Evolutionary conservation across 2,113 vertebrate genomes (phyloP).

Genomic region (Rhinogobius similis): DNA sequence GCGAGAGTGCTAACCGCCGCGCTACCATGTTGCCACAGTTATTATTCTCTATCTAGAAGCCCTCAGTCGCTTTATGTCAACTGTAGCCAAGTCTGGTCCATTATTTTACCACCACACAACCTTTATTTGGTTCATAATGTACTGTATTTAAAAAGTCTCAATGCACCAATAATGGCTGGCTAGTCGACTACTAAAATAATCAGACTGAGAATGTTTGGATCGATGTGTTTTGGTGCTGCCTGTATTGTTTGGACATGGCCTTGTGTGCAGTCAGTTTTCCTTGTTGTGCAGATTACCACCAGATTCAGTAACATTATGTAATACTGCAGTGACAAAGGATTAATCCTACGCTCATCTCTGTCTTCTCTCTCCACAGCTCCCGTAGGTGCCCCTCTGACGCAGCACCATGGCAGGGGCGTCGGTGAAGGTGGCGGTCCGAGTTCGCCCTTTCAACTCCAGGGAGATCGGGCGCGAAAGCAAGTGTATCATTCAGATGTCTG

Average conservation of each 20-base stretch:
- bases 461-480: conserved; percentile 93
- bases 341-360: conserved; percentile 3
- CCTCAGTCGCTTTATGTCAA: no score
- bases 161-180: no score
- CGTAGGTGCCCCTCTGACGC: conserved; percentile 47
- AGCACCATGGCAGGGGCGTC: conserved; percentile 91
- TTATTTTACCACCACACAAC: no score
- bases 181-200: no score
- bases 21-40: no score
- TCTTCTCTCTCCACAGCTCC: conserved; percentile 32
- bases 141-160: no score
- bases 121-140: no score
- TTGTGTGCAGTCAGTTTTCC: background rate
- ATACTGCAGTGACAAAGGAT: background rate
- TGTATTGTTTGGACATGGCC: background rate
- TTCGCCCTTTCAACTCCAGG: conserved; percentile 97
- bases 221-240: background rate
- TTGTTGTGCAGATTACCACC: background rate
- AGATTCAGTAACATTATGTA: conserved; percentile 4
- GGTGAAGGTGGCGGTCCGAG: conserved; percentile 96
- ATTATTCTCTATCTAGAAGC: no score
- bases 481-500: conserved; percentile 98
- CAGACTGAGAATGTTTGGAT: background rate
- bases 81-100: no score
- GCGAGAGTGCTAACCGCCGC: no score